Conservation (phyloP, 2,888 invertebrate genomes). For the Leucophenga montana region DNA sequence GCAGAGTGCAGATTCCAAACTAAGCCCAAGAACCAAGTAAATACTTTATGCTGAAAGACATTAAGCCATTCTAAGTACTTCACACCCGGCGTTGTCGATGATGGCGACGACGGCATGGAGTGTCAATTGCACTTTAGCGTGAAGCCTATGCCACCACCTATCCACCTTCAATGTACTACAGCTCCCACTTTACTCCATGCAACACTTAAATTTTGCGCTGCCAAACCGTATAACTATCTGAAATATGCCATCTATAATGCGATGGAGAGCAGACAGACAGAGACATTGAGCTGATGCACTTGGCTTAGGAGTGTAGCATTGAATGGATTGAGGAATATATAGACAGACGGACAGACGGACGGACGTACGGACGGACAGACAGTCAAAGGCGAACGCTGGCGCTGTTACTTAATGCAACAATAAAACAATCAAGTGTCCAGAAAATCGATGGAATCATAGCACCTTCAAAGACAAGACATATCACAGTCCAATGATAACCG, state of each 20-base stretch:
- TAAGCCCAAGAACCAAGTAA: too few relatives aligned
- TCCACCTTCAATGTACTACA: too few relatives aligned
- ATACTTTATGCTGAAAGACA: conserved; percentile 2
- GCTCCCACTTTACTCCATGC: too few relatives aligned
- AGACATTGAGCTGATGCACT: too few relatives aligned
- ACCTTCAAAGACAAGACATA: too few relatives aligned
- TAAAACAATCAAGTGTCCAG: conserved; percentile 67
- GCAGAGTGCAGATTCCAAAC: too few relatives aligned
- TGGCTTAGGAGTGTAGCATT: too few relatives aligned
- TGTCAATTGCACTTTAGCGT: conserved; percentile 21
- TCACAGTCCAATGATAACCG: not conserved
- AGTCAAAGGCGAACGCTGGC: not conserved
- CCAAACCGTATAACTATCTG: conserved; percentile 23
- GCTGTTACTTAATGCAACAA: conserved; percentile 63
- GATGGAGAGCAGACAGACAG: not conserved
- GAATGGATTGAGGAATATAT: too few relatives aligned
- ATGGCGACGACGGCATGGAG: conserved; percentile 1
- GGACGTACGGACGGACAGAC: too few relatives aligned
- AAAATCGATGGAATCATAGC: conserved; percentile 60
- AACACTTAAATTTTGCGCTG: not conserved
- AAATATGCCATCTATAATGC: conserved; percentile 23
- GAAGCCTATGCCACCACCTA: not conserved
- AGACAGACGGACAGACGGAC: not conserved
- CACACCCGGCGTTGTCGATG: not conserved
- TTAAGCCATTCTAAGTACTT: conserved; percentile 26